Evolutionary conservation across 2,888 invertebrate genomes (phyloP), one percentile per base, ranked within the genome.

Genomic region (Drosophila ezoana): DNA sequence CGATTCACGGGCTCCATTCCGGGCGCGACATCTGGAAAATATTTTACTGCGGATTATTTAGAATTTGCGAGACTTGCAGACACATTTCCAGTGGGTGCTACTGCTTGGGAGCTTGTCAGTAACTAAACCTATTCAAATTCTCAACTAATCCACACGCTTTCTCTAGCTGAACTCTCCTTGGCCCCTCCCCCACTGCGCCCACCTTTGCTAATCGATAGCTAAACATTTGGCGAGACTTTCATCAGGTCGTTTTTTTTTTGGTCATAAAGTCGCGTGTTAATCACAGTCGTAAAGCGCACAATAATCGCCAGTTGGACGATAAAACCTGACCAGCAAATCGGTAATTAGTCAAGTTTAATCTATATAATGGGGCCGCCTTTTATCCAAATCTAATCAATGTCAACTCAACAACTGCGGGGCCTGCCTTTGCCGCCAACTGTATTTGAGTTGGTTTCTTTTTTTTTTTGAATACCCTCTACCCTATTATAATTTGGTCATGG

Each of bases 341-440:
- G 38, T 71, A 48, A 80, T 72, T 72, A 71, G 63, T 58, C 66
- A 62, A 52, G 54, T 84, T 68, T 89, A 89, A 89, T 89, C 89
- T 85, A 88, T 88, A 86, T 79, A 78, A 78, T 68, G 72, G 66
- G 71, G 72, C 77, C 79, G 89, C 70, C 89, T 89, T 89, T 81
- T 89, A 87, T 89, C 87, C 90, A 87, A 88, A 87, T 87, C 90
- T 89, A 89, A 87, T 87, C 90, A 81, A 74, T 81, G 71, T 33
- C 37, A 51, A 47, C 60, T 52, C 37, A 51, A 47, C 37, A 51
- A 47, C 60, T 56, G 11, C 56, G 44, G 9, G 3, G 18, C 18
- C 23, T 28, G 32, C 37, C 23, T 11, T 33, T 10, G 18, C n/a
- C 16, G 13, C 33, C 23, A 23, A 32, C 49, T 47, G 28, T 75